phyloP scores from a whole-genome alignment of 2,888 invertebrate species.

The Disparrhopalites patrizii region DNA sequence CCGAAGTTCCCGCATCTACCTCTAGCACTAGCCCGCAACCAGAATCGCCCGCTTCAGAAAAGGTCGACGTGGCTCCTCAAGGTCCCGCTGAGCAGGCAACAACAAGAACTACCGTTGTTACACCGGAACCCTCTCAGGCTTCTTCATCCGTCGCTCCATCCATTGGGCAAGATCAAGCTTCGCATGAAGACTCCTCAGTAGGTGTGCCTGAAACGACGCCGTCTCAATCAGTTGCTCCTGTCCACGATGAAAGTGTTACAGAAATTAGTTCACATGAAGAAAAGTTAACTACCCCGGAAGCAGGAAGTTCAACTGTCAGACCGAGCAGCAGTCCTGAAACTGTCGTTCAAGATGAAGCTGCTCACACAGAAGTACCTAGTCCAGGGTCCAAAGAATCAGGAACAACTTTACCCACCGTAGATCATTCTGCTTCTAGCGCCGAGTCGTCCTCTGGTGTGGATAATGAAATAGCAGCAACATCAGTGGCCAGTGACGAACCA shows the following conservation, averaged over 20 bases:
- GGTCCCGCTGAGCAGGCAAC: neutral
- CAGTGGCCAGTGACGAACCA: neutral
- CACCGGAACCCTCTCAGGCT: neutral
- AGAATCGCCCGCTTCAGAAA: neutral
- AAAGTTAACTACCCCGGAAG: neutral
- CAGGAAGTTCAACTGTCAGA: neutral
- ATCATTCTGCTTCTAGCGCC: neutral
- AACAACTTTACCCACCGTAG: neutral
- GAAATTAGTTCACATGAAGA: neutral
- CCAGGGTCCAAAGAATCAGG: neutral
- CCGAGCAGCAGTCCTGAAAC: neutral
- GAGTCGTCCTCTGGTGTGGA: neutral
- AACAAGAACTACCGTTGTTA: neutral
- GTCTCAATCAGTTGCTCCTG: neutral
- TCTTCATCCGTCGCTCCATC: conserved; percentile 6
- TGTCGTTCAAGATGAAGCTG: neutral
- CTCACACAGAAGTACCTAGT: neutral
- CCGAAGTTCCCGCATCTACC: too few species aligned
- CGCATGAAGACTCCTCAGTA: neutral
- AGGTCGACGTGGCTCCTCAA: neutral
- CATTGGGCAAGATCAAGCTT: neutral
- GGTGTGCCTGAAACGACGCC: neutral
- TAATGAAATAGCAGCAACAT: neutral
- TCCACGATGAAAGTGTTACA: neutral
- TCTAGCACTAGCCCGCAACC: neutral